phyloP scores from a whole-genome alignment of 1,140 invertebrate genomes.

The Lerema accius region DNA sequence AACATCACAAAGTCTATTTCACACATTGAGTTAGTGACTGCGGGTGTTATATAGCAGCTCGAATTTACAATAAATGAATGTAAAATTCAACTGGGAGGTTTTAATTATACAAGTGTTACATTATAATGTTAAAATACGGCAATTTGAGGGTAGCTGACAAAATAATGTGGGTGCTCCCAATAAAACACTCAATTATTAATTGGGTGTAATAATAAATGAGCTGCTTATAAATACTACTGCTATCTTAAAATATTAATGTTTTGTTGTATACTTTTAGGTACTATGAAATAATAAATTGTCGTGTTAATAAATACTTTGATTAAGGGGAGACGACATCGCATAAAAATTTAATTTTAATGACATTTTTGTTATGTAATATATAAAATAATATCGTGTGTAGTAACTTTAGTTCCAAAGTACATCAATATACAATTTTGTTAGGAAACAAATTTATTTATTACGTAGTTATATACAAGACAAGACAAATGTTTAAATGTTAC shows the following conservation, averaged over 20 bases:
- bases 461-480: slow-evolving; percentile 4
- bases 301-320: slow-evolving; percentile 1
- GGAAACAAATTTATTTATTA: slow-evolving; percentile 19
- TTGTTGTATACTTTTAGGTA: background rate
- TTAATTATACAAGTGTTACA: slow-evolving; percentile 2
- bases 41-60: slow-evolving; percentile 1
- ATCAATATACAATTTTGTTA: slow-evolving; percentile 19
- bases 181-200: background rate
- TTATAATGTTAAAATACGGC: background rate
- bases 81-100: background rate
- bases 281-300: background rate
- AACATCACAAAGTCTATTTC: background rate
- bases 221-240: slow-evolving; percentile 18
- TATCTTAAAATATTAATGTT: slow-evolving; percentile 11
- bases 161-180: slow-evolving; percentile 1
- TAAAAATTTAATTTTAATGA: slow-evolving; percentile 30
- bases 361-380: slow-evolving; percentile 8
- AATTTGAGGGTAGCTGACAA: slow-evolving; percentile 11
- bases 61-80: slow-evolving; percentile 12
- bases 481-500: slow-evolving; percentile 7
- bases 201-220: background rate
- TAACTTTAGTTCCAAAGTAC: slow-evolving; percentile 22
- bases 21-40: background rate
- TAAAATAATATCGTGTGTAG: background rate
- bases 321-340: slow-evolving; percentile 26